phyloP scores from a whole-genome alignment of 92 coral and sea anemone genomes.

The Paramuricea clavata region DNA sequence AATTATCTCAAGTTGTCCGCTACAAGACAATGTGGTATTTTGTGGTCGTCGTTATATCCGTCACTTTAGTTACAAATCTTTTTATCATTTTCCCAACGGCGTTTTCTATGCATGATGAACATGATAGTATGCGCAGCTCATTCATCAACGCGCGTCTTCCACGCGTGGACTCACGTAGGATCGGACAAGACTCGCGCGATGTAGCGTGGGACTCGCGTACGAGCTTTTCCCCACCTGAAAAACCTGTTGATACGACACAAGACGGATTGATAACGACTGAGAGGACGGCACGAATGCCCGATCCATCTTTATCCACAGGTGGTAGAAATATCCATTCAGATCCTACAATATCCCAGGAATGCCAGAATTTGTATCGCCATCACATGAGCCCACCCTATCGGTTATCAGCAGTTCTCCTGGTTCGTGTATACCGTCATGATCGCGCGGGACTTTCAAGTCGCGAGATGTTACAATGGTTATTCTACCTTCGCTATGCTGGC shows the following conservation, averaged over 20 bases:
- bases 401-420: conserved; percentile 66
- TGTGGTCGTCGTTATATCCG: neutral
- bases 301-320: neutral
- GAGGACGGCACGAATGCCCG: neutral
- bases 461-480: conserved; percentile 74
- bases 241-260: neutral
- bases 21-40: neutral
- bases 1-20: neutral
- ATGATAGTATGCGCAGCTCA: neutral
- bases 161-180: neutral
- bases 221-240: neutral
- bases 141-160: neutral
- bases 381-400: conserved; percentile 58
- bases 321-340: neutral
- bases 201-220: neutral
- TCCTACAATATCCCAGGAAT: neutral
- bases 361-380: conserved; percentile 29
- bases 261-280: neutral
- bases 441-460: conserved; percentile 68
- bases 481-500: conserved; percentile 72
- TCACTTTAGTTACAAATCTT: neutral
- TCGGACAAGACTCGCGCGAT: neutral
- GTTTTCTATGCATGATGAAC: neutral
- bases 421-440: conserved; percentile 52
- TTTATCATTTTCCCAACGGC: neutral